Conservation (phyloP, 2,113 vertebrate species). For the Lophotis ruficrista region DNA sequence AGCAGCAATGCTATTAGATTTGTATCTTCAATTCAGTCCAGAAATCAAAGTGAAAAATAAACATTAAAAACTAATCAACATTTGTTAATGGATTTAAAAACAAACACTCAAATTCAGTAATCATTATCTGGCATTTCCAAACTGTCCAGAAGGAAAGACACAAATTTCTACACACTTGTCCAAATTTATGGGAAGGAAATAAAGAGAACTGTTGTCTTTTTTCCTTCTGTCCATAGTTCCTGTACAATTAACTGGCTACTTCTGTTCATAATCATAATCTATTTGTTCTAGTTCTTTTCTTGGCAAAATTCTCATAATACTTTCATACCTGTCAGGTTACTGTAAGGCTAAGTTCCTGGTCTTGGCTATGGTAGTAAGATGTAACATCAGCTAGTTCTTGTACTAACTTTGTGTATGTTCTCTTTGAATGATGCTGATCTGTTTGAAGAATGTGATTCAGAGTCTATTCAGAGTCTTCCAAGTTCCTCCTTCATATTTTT, state of each 20-base stretch:
- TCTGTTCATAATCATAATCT: not conserved
- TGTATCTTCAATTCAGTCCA: not conserved
- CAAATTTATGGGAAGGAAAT: not conserved
- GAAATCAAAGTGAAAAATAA: not conserved
- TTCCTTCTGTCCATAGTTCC: not conserved
- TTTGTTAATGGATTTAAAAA: not conserved
- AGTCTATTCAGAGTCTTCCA: not conserved
- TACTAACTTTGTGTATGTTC: not conserved
- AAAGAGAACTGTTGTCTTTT: not conserved
- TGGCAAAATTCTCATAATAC: not conserved
- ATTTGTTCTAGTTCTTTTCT: not conserved
- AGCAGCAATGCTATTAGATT: not conserved
- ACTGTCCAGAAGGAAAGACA: not conserved
- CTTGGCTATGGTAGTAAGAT: not conserved
- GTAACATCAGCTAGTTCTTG: not conserved
- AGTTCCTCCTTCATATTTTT: not conserved
- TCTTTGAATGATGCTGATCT: not conserved
- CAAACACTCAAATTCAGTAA: not conserved
- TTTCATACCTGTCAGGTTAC: not conserved
- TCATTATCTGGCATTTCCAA: not conserved
- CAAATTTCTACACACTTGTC: not conserved
- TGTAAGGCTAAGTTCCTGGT: not conserved
- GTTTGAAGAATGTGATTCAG: not conserved
- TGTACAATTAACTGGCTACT: not conserved
- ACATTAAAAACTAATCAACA: not conserved